Base-by-base conservation (phyloP, 2,797 vertebrate genomes). In the Lithobates pipiens region DNA sequence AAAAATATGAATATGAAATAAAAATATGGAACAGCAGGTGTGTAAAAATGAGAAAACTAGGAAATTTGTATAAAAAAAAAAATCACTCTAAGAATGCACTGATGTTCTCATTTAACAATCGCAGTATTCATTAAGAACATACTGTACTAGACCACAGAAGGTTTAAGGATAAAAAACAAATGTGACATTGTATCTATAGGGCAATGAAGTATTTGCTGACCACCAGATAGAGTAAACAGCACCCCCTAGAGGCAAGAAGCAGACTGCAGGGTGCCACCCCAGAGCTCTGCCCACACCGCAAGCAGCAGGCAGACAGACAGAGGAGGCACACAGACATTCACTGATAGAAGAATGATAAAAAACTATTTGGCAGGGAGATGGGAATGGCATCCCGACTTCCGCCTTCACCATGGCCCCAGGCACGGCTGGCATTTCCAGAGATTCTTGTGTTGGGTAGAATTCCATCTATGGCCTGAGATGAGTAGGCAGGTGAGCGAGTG, bases 341-440 rank as follows among this genome's bases (percentile, higher is more conserved):
- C 23, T 7, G 7, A 65, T 61, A 67, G 61, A 63, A 46, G 77
- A 57, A 68, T 6, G 16, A 68, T 15, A 25, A 0, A 25, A 0
- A 32, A 44, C 36, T 68, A 68, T n/a, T 67, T 78, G 77, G 77
- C 77, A 78, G 61, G 34, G 13, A 32, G 29, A n/a, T 8, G 44
- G 29, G 74, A 32, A 25, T 27, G 27, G 36, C 23, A 61, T 23
- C 54, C 27, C 54, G 61, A 54, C 54, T 54, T 63, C 29, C 75
- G 3, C 32, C 76, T 10, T n/a, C 76, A 36, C 75, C 23, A 7
- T 39, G 32, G 11, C 57, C 76, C 34, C 63, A 27, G 25, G 63
- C 63, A 42, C 36, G 7, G 39, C 27, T 8, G 44, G 77, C 69
- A 70, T 70, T 70, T 70, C 67, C 77, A 34, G 3, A 65, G 18